Conservation (phyloP, 2,113 vertebrate genomes). For the Ondatra zibethicus region DNA sequence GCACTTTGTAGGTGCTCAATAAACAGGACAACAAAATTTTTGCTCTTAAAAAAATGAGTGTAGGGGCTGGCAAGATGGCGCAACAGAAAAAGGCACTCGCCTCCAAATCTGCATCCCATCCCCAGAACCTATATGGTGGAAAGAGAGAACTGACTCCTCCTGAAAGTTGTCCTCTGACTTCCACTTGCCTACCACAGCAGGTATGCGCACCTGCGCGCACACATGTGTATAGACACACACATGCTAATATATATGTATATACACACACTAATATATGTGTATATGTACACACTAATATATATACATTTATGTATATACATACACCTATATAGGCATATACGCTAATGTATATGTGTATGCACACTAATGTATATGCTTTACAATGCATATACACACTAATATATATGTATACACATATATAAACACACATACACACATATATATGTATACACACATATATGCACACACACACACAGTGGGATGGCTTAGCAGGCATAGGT, state of each 20-base stretch:
- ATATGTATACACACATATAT: no score
- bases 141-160: not conserved
- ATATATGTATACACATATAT: no score
- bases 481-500: not conserved
- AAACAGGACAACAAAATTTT: constrained; percentile 21
- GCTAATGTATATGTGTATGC: not conserved
- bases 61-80: not conserved
- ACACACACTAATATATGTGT: not conserved
- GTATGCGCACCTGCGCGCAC: not conserved
- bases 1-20: not conserved
- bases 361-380: not conserved
- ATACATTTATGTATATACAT: not conserved
- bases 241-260: not conserved
- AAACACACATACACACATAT: no score
- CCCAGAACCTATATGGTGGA: not conserved
- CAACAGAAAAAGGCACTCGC: not conserved
- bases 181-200: not conserved
- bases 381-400: no score
- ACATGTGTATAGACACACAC: no score
- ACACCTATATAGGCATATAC: not conserved
- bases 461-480: no score
- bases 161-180: not conserved
- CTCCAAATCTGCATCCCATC: not conserved
- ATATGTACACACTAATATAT: no score
- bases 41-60: not conserved